Percentiles rank a stretch among this genome's conserved stretches.
phyloP scores from a whole-genome alignment of 1,140 invertebrate genomes.

The Meteorus sp. region DNA sequence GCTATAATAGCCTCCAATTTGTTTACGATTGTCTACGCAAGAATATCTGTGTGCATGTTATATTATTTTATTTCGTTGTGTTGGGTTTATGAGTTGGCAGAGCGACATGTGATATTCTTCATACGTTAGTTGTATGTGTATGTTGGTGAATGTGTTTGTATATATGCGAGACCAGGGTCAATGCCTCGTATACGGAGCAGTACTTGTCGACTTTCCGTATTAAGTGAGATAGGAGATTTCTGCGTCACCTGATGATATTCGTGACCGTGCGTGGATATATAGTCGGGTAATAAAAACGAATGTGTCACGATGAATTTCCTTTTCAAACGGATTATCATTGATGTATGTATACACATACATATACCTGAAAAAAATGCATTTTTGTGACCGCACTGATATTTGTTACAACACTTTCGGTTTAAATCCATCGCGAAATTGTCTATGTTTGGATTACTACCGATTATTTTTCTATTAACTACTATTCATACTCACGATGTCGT shows the following conservation, averaged over 20 bases:
- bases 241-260: slow-evolving; percentile 43
- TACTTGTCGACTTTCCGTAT: slow-evolving; percentile 48
- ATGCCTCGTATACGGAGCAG: slow-evolving; percentile 54
- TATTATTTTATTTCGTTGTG: background rate
- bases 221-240: slow-evolving; percentile 18
- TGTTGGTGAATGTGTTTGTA: slow-evolving; percentile 19
- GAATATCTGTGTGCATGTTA: background rate
- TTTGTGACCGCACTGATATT: background rate
- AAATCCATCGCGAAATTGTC: too few relatives aligned
- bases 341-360: too few relatives aligned
- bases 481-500: too few relatives aligned
- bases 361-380: slow-evolving; percentile 15
- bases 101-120: too few relatives aligned
- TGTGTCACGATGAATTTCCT: slow-evolving; percentile 57
- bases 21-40: slow-evolving; percentile 37
- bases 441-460: too few relatives aligned
- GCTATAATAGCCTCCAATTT: slow-evolving; percentile 47
- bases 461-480: too few relatives aligned
- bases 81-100: background rate
- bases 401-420: background rate
- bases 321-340: slow-evolving; percentile 52
- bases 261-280: slow-evolving; percentile 22
- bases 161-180: slow-evolving; percentile 42
- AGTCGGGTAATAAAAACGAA: slow-evolving; percentile 54
- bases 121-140: slow-evolving; percentile 28